Conservation (phyloP, 2,113 vertebrate genomes). For the Lepus timidus region DNA sequence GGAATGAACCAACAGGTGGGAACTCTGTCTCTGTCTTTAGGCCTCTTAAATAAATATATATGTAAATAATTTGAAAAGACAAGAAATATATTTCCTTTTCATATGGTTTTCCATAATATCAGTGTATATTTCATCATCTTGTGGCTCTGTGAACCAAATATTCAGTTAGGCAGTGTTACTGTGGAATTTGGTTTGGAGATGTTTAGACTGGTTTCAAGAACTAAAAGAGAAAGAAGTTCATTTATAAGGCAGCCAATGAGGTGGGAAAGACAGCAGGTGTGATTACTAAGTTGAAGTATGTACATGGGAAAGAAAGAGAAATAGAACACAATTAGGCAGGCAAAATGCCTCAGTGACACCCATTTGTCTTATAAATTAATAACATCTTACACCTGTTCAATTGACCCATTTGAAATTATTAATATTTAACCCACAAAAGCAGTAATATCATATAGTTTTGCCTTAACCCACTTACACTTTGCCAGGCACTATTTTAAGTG, state of each 20-base stretch:
- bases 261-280: not conserved
- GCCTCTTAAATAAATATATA: too few relatives aligned
- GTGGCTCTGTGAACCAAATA: not conserved
- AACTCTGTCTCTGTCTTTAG: too few relatives aligned
- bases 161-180: not conserved
- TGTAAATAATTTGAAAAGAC: too few relatives aligned
- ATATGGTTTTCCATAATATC: not conserved
- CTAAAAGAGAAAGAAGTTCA: not conserved
- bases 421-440: not conserved
- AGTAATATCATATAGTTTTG: not conserved
- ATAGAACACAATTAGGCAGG: not conserved
- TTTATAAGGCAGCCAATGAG: constrained; percentile 14
- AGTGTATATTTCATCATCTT: constrained; percentile 5
- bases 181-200: not conserved
- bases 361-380: not conserved
- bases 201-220: not conserved
- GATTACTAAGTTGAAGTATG: not conserved
- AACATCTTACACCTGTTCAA: not conserved
- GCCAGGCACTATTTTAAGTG: not conserved
- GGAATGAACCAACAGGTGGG: too few relatives aligned
- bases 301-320: not conserved
- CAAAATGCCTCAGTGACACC: not conserved
- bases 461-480: not conserved
- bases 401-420: not conserved
- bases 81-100: too few relatives aligned